Evolutionary conservation across 2,888 invertebrate genomes (phyloP), one percentile per base, ranked within the genome.

Genomic region (Lottia gigantea): DNA sequence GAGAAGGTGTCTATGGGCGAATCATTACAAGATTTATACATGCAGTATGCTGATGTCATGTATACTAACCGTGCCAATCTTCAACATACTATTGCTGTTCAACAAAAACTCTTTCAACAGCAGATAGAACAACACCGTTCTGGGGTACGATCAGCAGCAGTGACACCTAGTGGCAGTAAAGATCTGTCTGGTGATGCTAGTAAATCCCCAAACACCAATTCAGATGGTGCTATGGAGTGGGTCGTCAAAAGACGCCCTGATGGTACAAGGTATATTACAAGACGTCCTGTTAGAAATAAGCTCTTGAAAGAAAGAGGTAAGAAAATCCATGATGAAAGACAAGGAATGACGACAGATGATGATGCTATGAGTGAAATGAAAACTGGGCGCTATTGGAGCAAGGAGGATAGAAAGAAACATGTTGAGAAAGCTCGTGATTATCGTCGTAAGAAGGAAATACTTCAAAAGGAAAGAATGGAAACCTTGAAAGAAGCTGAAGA

Each of bases 291-390:
- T 0, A 90, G 93, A 64, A 93, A 91, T 85, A 90, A 92, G 70
- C 89, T 93, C 26, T 88, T 93, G 66, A 91, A 92, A 78, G 93
- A 93, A 79, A 89, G 93, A 62, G 93, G 93, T 3, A 89, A 92
- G 71, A 91, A 92, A 81, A 90, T 93, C 73, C 91, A 91, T 46
- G 92, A 92, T 79, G 93, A 94, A 83, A 89, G 94, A 19, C 91
- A 91, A 64, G 92, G 92, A 1, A 90, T 92, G 69, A 92, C 93
- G 0, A 93, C 93, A 0, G 94, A 94, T 84, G 94, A 94, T 80
- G 94, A 94, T 80, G 93, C 93, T 25, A 91, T 92, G 87, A 93
- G 93, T 16, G 94, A 94, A 85, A 90, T 94, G 74, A 94, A 94
- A 90, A 82, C 88, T 23, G 94, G 94, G 8, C 91, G 93, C 46